Evolutionary conservation across 1,140 invertebrate species (phyloP).

Genomic region (Drosophila neocordata): DNA sequence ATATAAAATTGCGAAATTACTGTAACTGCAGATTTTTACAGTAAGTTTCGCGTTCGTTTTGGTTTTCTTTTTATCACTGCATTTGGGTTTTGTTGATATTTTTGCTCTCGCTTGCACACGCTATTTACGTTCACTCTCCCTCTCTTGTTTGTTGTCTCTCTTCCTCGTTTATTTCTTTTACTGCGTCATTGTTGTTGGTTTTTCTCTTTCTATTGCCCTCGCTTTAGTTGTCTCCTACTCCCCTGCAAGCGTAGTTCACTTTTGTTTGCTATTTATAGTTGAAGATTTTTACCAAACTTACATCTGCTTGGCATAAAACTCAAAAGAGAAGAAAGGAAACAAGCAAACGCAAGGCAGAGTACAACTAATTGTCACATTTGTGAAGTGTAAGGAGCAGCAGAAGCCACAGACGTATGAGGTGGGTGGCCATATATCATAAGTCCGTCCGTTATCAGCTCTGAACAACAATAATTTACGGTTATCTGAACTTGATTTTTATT

Average conservation of each 20-base stretch:
- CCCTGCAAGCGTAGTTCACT: slow-evolving; percentile 55
- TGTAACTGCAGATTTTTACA: slow-evolving; percentile 65
- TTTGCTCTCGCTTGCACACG: slow-evolving; percentile 30
- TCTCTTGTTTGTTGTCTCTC: background rate
- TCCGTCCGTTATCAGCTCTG: slow-evolving; percentile 56
- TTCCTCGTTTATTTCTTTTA: slow-evolving; percentile 18
- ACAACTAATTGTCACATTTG: slow-evolving; percentile 1
- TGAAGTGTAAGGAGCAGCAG: background rate
- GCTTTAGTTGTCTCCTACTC: background rate
- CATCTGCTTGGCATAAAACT: slow-evolving; percentile 40
- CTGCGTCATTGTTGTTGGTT: slow-evolving; percentile 43
- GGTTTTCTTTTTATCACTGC: slow-evolving; percentile 31
- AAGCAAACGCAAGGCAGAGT: background rate
- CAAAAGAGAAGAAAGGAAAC: slow-evolving; percentile 10
- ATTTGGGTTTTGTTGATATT: slow-evolving; percentile 51
- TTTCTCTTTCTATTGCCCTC: background rate
- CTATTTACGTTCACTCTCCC: slow-evolving; percentile 14
- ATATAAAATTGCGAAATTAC: slow-evolving; percentile 50
- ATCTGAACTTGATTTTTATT: background rate
- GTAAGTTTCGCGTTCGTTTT: slow-evolving; percentile 64
- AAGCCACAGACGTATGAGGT: background rate
- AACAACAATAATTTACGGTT: slow-evolving; percentile 54
- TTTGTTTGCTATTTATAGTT: slow-evolving; percentile 69
- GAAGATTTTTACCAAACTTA: slow-evolving; percentile 37
- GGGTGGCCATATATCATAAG: slow-evolving; percentile 14